Evolutionary conservation across 1,140 invertebrate species (phyloP).

Genomic region (Brachionus angularis): DNA sequence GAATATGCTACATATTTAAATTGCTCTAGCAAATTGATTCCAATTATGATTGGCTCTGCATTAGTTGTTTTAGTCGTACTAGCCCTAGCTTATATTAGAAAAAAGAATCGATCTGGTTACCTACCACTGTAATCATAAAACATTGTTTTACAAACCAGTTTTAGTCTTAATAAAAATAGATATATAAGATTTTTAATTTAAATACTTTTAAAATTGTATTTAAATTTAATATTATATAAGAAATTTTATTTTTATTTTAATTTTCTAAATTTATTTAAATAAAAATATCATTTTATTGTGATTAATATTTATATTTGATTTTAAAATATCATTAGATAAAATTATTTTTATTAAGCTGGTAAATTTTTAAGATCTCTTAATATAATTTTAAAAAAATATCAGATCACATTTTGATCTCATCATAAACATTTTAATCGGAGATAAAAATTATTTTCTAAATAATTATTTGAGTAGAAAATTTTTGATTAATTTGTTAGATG

Average conservation of each 20-base stretch:
- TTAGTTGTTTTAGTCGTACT: constrained; percentile 81
- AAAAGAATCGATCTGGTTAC: constrained; percentile 48
- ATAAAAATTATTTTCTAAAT: constrained; percentile 4
- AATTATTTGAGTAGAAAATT: constrained; percentile 11
- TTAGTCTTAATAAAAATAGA: no score
- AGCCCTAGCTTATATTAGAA: constrained; percentile 83
- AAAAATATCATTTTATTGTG: no score
- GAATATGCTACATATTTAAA: constrained; percentile 2
- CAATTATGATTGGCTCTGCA: constrained; percentile 89
- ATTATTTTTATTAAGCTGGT: no score
- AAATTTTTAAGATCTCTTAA: no score
- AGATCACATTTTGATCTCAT: not conserved
- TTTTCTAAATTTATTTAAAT: no score
- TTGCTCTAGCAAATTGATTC: constrained; percentile 69
- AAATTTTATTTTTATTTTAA: no score
- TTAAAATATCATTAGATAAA: no score
- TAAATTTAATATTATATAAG: no score
- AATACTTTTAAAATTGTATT: no score
- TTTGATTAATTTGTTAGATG: constrained; percentile 21
- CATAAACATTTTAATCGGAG: not conserved
- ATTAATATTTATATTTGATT: no score
- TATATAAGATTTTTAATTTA: no score
- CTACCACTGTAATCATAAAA: constrained; percentile 5
- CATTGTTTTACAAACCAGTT: not conserved
- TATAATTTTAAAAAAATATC: no score